Conservation (phyloP, 92 coral and sea anemone species). For the Porites divaricata region DNA sequence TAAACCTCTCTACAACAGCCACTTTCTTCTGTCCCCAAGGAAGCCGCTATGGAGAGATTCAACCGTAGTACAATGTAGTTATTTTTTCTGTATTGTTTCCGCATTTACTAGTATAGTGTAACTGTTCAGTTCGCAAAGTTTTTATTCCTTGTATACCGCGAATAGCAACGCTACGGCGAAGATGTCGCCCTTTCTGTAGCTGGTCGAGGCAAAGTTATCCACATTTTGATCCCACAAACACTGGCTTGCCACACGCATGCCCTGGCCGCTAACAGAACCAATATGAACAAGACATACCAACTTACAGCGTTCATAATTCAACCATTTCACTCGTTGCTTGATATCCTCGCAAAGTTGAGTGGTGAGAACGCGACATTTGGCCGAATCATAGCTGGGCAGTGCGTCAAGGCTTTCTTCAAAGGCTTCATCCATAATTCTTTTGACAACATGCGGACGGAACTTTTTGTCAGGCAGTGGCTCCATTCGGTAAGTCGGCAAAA, state of each 20-base stretch:
- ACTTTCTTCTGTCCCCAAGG: no score
- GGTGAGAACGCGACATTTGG: conserved; percentile 84
- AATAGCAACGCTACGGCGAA: conserved; percentile 95
- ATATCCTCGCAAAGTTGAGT: conserved; percentile 90
- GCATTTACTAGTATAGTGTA: background rate
- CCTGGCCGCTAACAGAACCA: conserved; percentile 94
- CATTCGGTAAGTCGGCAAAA: conserved; percentile 84
- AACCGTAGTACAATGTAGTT: no score
- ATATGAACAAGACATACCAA: conserved; percentile 89
- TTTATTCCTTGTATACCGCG: conserved; percentile 89
- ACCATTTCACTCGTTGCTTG: conserved; percentile 93
- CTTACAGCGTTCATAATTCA: conserved; percentile 91
- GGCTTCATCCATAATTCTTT: conserved; percentile 80
- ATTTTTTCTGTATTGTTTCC: background rate
- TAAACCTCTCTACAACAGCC: no score
- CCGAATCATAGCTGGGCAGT: conserved; percentile 75
- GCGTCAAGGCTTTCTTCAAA: conserved; percentile 89
- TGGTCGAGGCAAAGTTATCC: conserved; percentile 91
- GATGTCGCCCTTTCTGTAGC: conserved; percentile 75
- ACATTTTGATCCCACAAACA: conserved; percentile 91
- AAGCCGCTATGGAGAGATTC: no score
- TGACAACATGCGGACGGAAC: conserved; percentile 82
- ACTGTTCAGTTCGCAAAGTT: background rate
- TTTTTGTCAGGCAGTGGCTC: conserved; percentile 74
- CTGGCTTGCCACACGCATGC: conserved; percentile 88